Percentiles rank a stretch among this genome's conserved stretches.
phyloP scores from a whole-genome alignment of 2,113 vertebrate species.

The Myrmophylax atrothorax region DNA sequence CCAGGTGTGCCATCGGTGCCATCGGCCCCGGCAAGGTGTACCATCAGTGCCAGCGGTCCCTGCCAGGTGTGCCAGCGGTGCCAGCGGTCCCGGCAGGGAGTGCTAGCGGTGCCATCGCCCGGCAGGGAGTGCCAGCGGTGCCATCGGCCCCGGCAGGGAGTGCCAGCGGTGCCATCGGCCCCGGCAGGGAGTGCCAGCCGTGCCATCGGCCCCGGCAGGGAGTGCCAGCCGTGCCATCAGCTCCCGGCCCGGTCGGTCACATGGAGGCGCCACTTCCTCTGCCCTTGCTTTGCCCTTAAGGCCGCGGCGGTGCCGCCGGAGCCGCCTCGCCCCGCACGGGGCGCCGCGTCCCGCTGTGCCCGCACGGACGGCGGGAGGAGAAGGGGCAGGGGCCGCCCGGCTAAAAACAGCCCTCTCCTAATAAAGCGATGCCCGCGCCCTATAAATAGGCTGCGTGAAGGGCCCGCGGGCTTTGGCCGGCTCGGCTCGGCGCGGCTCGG shows the following conservation, averaged over 20 bases:
- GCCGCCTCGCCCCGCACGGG: neutral
- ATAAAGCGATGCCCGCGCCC: slow-evolving; percentile 82
- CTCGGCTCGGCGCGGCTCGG: neutral
- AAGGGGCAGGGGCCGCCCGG: neutral
- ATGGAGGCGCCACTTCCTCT: slow-evolving; percentile 33
- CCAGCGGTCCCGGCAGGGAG: too few relatives aligned
- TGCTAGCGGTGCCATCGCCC: too few relatives aligned
- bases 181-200: too few relatives aligned
- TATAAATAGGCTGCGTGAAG: slow-evolving; percentile 83
- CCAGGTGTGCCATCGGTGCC: too few relatives aligned
- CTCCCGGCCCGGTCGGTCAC: neutral
- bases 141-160: too few relatives aligned
- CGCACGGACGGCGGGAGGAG: neutral
- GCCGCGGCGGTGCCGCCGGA: neutral
- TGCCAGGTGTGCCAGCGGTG: too few relatives aligned
- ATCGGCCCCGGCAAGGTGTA: too few relatives aligned
- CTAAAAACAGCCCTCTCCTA: slow-evolving; percentile 75
- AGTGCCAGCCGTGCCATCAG: too few relatives aligned
- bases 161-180: too few relatives aligned
- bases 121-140: too few relatives aligned
- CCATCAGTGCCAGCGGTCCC: too few relatives aligned
- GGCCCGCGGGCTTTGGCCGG: slow-evolving; percentile 79
- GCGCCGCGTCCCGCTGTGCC: neutral
- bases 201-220: too few relatives aligned
- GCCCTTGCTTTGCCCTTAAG: slow-evolving; percentile 49